These are phyloP conservation scores for Hestina assimilis DNA, from an alignment of 1,140 invertebrate genomes.

Conservation along the genomic window DNA sequence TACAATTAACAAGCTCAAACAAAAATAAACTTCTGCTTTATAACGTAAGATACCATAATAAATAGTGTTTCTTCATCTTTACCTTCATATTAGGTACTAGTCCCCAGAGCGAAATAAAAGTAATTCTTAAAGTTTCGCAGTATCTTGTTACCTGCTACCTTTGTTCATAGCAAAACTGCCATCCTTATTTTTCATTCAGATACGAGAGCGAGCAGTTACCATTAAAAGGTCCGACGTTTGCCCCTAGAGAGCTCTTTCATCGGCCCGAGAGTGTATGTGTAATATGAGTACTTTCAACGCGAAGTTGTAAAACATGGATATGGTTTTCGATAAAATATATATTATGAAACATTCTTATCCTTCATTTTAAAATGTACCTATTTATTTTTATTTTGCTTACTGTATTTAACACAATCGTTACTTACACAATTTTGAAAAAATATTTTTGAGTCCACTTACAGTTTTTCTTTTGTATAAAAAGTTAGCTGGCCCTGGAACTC, in stretches of 20 bases:
- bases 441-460: too few species aligned
- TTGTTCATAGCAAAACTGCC: constrained; percentile 31
- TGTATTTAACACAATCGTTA: too few species aligned
- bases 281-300: constrained; percentile 23
- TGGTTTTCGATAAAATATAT: too few species aligned
- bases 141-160: constrained; percentile 28
- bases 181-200: constrained; percentile 57
- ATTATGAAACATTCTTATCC: too few species aligned
- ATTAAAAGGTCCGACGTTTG: constrained; percentile 67
- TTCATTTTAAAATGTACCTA: too few species aligned
- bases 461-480: too few species aligned
- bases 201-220: constrained; percentile 54
- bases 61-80: too few species aligned
- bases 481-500: too few species aligned
- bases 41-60: too few species aligned
- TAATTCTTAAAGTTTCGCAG: constrained; percentile 21
- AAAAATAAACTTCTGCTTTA: too few species aligned
- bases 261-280: constrained; percentile 46
- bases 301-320: constrained; percentile 7
- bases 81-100: not conserved
- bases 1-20: too few species aligned
- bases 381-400: not conserved
- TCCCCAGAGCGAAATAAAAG: constrained; percentile 5
- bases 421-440: too few species aligned
- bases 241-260: constrained; percentile 62